phyloP scores from a whole-genome alignment of 2,888 invertebrate species.

The Plagodis pulveraria region DNA sequence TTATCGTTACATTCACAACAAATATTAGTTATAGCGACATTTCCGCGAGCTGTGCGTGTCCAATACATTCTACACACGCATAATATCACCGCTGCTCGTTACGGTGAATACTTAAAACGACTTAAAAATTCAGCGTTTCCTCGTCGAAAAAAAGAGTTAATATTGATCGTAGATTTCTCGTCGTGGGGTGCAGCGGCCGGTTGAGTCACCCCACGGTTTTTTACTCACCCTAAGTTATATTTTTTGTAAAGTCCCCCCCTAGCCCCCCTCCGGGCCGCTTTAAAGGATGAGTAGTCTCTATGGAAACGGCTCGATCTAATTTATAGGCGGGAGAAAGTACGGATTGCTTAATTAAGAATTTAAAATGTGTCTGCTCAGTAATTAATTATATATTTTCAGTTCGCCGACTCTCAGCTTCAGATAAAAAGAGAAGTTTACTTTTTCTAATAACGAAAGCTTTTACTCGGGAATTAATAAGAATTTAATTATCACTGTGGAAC shows the following conservation, averaged over 20 bases:
- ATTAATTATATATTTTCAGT: constrained; percentile 80
- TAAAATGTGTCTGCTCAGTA: constrained; percentile 81
- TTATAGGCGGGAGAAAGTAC: constrained; percentile 84
- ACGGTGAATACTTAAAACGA: constrained; percentile 66
- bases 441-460: constrained; percentile 38
- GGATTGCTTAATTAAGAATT: constrained; percentile 85
- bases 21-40: constrained; percentile 48
- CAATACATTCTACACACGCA: constrained; percentile 52
- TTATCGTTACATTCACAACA: constrained; percentile 55
- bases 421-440: constrained; percentile 55
- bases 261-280: constrained; percentile 76
- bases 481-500: constrained; percentile 61
- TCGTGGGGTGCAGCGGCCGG: constrained; percentile 85
- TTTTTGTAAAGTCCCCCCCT: constrained; percentile 80
- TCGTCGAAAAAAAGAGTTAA: constrained; percentile 85
- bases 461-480: constrained; percentile 56
- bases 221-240: constrained; percentile 86
- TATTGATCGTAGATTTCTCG: constrained; percentile 85
- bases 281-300: constrained; percentile 86
- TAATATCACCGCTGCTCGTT: constrained; percentile 47
- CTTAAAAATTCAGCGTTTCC: constrained; percentile 82
- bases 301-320: constrained; percentile 85
- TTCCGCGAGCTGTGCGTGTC: constrained; percentile 41
- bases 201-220: constrained; percentile 86
- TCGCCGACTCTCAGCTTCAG: constrained; percentile 55